phyloP scores from a whole-genome alignment of 2,797 vertebrate genomes.

The Sciurus vulgaris region DNA sequence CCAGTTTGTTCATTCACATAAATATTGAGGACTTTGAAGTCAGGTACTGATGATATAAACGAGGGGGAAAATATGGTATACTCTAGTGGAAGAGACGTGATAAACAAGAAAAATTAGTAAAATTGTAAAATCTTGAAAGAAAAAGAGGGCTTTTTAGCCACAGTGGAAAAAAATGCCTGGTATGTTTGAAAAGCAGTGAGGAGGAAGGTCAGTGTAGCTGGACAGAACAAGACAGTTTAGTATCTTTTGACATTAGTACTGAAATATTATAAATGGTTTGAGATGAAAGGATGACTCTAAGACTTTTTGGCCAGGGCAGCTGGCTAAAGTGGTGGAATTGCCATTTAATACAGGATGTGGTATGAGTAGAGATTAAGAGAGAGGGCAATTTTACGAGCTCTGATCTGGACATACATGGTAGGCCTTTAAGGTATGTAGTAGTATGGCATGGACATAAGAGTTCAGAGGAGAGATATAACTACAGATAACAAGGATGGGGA shows the following conservation, averaged over 20 bases:
- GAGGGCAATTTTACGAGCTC: neutral
- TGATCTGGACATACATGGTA: neutral
- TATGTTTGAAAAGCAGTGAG: neutral
- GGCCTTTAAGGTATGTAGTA: neutral
- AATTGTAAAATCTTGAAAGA: neutral
- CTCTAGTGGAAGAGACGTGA: neutral
- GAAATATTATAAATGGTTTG: neutral
- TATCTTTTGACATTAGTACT: neutral
- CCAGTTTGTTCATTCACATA: conserved; percentile 26
- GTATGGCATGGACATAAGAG: neutral
- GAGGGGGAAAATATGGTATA: neutral
- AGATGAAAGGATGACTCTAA: neutral
- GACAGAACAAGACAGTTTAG: neutral
- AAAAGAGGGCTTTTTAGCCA: neutral
- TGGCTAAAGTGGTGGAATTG: neutral
- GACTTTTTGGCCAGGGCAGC: neutral
- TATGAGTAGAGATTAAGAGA: neutral
- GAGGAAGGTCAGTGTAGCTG: neutral
- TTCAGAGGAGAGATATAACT: neutral
- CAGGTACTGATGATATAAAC: neutral
- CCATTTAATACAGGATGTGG: neutral
- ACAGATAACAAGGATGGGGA: neutral
- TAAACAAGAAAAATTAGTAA: neutral
- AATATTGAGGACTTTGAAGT: neutral
- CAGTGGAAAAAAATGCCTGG: neutral